Evolutionary conservation across 1,140 invertebrate genomes (phyloP).

Genomic region (Zaprionus ghesquierei): DNA sequence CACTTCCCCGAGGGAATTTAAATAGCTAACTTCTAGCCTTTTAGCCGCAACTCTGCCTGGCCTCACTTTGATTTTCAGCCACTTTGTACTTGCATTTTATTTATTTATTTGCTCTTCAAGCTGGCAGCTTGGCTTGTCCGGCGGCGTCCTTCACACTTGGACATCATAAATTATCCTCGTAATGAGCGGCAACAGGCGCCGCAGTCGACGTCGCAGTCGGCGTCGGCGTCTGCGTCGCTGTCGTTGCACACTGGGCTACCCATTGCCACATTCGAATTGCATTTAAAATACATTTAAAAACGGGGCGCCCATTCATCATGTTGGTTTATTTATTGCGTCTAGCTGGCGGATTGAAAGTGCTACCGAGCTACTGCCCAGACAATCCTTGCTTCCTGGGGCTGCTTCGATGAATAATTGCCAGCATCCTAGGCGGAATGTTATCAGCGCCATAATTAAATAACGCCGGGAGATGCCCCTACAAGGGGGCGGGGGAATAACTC

Average conservation of each 20-base stretch:
- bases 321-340: conserved; percentile 75
- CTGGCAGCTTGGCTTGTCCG: conserved; percentile 48
- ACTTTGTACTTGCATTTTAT: conserved; percentile 9
- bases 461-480: conserved; percentile 69
- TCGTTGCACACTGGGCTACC: conserved; percentile 27
- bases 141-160: conserved; percentile 71
- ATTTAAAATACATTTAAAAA: conserved; percentile 81
- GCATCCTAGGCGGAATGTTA: conserved; percentile 80
- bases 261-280: conserved; percentile 72
- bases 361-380: conserved; percentile 30
- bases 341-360: conserved; percentile 43
- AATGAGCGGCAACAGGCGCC: conserved; percentile 75
- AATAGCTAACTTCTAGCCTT: too few species aligned
- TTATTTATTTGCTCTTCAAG: neutral
- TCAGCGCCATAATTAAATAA: conserved; percentile 82
- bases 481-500: neutral
- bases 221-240: conserved; percentile 16
- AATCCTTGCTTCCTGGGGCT: conserved; percentile 27
- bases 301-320: conserved; percentile 71
- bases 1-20: too few species aligned
- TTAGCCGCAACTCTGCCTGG: neutral
- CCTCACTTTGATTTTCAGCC: conserved; percentile 25
- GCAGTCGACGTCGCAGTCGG: conserved; percentile 13
- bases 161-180: conserved; percentile 73
- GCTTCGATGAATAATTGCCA: conserved; percentile 79